Conservation (phyloP, 2,888 invertebrate genomes). For the Fragum whitleyi region DNA sequence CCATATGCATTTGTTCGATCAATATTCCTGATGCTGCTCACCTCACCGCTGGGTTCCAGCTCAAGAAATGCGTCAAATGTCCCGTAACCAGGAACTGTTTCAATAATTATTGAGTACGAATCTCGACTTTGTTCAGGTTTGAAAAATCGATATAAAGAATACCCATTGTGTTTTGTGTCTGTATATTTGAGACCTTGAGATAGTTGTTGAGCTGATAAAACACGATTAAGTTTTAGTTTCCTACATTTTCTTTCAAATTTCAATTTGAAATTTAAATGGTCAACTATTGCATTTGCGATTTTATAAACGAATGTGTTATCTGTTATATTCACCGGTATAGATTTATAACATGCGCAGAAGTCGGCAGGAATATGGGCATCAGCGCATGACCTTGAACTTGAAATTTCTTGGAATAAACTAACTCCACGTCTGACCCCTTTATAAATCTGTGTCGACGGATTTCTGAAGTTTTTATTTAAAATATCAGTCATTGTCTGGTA, state of each 20-base stretch:
- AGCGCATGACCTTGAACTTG: constrained; percentile 90
- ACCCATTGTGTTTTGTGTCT: constrained; percentile 6
- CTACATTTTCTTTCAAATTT: constrained; percentile 1
- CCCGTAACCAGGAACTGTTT: constrained; percentile 29
- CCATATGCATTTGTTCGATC: constrained; percentile 33
- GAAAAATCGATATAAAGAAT: constrained; percentile 13
- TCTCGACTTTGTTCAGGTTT: constrained; percentile 17
- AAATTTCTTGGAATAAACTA: constrained; percentile 92
- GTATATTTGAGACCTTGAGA: constrained; percentile 29
- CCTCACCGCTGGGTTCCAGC: not conserved
- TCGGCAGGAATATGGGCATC: constrained; percentile 92
- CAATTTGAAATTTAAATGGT: constrained; percentile 25
- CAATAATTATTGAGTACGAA: constrained; percentile 17
- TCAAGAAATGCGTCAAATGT: constrained; percentile 24
- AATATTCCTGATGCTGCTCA: constrained; percentile 5
- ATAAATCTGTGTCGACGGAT: constrained; percentile 24
- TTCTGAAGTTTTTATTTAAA: constrained; percentile 59
- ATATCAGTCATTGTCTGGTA: constrained; percentile 92
- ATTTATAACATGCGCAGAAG: constrained; percentile 67
- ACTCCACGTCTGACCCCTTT: constrained; percentile 64
- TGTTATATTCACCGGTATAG: constrained; percentile 25
- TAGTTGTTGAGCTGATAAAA: constrained; percentile 2
- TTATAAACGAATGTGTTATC: not conserved
- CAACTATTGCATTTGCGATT: constrained; percentile 13
- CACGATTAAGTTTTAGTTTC: not conserved